Conservation (phyloP, 30 jellyfish, hydroid and myxozoan genomes). For the Turritopsis rubra region DNA sequence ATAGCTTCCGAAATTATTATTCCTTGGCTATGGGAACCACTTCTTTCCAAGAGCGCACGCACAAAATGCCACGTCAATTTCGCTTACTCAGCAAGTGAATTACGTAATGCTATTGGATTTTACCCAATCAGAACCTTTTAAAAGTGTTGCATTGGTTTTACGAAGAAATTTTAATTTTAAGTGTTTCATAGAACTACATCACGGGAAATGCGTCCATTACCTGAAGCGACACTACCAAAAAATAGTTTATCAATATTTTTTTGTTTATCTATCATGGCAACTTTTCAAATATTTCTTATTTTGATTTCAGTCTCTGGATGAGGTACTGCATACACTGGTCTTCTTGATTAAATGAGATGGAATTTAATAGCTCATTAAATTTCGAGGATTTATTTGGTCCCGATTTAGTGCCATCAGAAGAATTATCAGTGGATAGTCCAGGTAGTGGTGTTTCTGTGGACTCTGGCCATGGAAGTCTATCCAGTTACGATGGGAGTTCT, state of each 20-base stretch:
- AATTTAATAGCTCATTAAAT: neutral
- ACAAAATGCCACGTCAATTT: neutral
- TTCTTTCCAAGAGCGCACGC: neutral
- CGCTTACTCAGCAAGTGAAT: neutral
- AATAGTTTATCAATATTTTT: neutral
- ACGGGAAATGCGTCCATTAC: neutral
- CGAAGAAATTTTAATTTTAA: neutral
- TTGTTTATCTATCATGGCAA: neutral
- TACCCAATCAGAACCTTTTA: neutral
- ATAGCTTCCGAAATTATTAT: too few relatives aligned
- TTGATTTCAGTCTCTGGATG: neutral
- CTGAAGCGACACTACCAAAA: neutral
- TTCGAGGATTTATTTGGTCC: constrained; percentile 12
- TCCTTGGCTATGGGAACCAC: too few relatives aligned
- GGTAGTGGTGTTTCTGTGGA: constrained; percentile 36
- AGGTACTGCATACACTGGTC: too few relatives aligned
- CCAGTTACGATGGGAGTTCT: constrained; percentile 20
- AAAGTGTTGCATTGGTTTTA: neutral
- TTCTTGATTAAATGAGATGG: neutral
- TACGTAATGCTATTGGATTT: neutral
- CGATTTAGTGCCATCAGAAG: neutral
- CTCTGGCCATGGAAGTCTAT: constrained; percentile 95
- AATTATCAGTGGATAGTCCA: neutral
- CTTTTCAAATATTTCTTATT: neutral
- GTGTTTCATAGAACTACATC: neutral